These are phyloP conservation scores for Mobula birostris DNA, from an alignment of 2,113 vertebrate species.

Conservation along the genomic window DNA sequence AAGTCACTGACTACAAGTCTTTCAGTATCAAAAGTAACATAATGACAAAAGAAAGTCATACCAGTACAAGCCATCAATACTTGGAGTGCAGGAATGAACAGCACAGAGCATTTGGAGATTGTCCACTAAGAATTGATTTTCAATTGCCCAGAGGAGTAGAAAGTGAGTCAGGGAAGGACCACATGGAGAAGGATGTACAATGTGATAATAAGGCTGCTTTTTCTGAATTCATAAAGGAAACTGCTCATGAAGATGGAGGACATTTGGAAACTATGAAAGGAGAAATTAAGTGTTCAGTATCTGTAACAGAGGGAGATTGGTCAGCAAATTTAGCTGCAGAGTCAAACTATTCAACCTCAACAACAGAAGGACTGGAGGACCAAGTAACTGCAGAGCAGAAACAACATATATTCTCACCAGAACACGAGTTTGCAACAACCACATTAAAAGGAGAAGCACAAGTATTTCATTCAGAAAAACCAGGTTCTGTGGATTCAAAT, in stretches of 20 bases:
- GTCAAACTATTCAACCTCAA: not conserved
- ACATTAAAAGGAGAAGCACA: not conserved
- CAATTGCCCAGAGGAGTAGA: not conserved
- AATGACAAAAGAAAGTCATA: not conserved
- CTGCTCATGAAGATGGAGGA: not conserved
- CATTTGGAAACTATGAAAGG: not conserved
- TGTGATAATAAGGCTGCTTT: not conserved
- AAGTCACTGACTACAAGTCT: conserved; percentile 25
- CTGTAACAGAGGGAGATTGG: not conserved
- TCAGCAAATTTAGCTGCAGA: not conserved
- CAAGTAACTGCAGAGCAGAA: not conserved
- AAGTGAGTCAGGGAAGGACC: not conserved
- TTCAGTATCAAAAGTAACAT: conserved; percentile 35
- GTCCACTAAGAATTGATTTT: not conserved
- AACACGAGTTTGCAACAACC: not conserved
- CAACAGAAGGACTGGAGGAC: not conserved
- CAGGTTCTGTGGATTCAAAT: not conserved
- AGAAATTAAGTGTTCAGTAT: not conserved
- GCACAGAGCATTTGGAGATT: not conserved
- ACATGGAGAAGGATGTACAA: not conserved
- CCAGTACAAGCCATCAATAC: not conserved
- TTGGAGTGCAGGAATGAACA: not conserved
- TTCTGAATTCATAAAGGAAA: not conserved
- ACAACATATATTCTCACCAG: not conserved
- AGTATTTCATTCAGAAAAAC: not conserved